These are phyloP conservation scores for Hydrolagus colliei DNA, from an alignment of 2,797 vertebrate genomes.

Conservation along the genomic window DNA sequence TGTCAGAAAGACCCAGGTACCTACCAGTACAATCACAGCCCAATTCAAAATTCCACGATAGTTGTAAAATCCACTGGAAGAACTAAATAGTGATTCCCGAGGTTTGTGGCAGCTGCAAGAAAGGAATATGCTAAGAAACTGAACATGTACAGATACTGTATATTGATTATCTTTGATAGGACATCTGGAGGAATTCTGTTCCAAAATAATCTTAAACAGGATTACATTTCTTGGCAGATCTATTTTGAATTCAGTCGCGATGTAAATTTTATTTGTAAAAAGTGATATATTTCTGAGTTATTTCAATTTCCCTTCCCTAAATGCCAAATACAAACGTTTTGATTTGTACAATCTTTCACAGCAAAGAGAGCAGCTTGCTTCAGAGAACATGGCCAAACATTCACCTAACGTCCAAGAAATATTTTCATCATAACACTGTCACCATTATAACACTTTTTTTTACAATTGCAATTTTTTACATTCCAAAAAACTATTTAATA, in stretches of 20 bases:
- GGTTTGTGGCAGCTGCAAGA: constrained; percentile 24
- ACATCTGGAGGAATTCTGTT: not conserved
- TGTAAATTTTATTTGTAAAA: not conserved
- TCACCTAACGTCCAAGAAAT: not conserved
- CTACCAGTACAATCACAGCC: constrained; percentile 19
- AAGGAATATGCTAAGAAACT: not conserved
- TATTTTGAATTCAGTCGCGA: not conserved
- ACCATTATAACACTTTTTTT: too few relatives aligned
- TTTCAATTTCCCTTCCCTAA: not conserved
- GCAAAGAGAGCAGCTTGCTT: too few relatives aligned
- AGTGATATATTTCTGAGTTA: too few relatives aligned
- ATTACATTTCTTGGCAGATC: constrained; percentile 11
- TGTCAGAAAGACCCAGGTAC: not conserved
- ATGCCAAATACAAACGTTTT: not conserved
- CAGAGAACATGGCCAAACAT: not conserved
- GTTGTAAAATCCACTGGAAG: constrained; percentile 21
- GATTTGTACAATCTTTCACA: not conserved
- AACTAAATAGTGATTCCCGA: constrained; percentile 25
- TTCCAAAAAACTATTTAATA: too few relatives aligned
- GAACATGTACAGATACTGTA: not conserved
- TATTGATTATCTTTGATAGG: not conserved
- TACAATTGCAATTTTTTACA: too few relatives aligned
- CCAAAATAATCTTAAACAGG: not conserved
- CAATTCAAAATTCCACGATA: constrained; percentile 27
- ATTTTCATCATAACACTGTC: not conserved